Conservation (phyloP, 2,113 vertebrate genomes). For the Catagonus wagneri region DNA sequence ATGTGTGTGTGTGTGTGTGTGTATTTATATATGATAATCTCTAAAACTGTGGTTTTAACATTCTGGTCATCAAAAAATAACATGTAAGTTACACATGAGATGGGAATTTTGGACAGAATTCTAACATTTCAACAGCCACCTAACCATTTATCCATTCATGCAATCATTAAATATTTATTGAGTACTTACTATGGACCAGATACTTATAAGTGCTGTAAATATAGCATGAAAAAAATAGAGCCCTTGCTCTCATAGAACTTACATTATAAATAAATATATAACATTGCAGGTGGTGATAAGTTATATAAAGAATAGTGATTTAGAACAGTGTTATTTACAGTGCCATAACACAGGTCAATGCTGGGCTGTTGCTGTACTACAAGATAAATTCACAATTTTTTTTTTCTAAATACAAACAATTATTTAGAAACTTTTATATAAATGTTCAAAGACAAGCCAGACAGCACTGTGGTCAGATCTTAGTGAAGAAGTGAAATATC, state of each 20-base stretch:
- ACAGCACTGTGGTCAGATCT: not conserved
- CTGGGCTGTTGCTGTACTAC: not conserved
- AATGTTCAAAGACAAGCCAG: not conserved
- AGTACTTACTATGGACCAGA: not conserved
- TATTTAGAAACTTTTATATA: not conserved
- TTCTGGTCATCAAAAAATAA: not conserved
- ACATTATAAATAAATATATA: not conserved
- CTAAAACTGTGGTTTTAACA: not conserved
- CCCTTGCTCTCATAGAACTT: not conserved
- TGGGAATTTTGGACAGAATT: not conserved
- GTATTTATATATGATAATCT: not conserved
- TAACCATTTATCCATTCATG: not conserved
- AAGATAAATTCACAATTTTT: not conserved
- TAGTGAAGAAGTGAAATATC: not conserved
- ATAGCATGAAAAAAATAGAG: not conserved
- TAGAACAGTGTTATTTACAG: not conserved
- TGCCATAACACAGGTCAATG: not conserved
- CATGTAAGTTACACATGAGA: not conserved
- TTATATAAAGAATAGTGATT: not conserved
- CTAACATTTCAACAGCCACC: not conserved
- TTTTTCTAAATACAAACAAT: not conserved
- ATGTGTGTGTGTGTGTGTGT: too few species aligned
- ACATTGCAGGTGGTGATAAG: not conserved
- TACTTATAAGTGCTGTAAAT: not conserved
- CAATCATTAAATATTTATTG: not conserved